Percentiles rank a stretch among this genome's conserved stretches.
phyloP scores from a whole-genome alignment of 2,113 vertebrate species.

The Sorex fumeus region DNA sequence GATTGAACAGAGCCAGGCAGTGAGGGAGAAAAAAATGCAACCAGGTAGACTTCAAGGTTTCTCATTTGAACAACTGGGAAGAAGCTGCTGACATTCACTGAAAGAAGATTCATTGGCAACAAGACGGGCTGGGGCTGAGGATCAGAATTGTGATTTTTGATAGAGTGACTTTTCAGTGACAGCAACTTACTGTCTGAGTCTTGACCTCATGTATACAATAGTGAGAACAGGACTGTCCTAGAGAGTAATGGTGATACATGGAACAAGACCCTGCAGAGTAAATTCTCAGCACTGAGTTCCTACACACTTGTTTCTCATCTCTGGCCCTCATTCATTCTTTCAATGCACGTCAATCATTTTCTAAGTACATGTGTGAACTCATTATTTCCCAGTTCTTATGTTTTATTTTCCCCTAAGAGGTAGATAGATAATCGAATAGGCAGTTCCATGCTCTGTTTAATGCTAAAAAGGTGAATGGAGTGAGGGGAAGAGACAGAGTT shows the following conservation, averaged over 20 bases:
- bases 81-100: neutral
- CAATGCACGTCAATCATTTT: neutral
- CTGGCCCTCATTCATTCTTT: neutral
- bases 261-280: neutral
- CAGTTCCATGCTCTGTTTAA: neutral
- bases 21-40: neutral
- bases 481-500: neutral
- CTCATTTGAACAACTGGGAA: neutral
- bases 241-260: neutral
- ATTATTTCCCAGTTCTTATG: neutral
- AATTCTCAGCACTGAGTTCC: neutral
- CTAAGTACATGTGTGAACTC: neutral
- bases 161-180: neutral
- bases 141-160: neutral
- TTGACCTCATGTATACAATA: neutral
- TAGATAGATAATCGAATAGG: neutral
- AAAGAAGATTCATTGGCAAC: neutral
- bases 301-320: neutral
- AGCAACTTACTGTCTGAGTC: neutral
- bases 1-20: neutral
- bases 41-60: neutral
- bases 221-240: neutral
- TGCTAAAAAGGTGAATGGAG: neutral
- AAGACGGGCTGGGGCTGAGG: neutral
- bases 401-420: neutral